These are phyloP conservation scores for Bruchidius siliquastri DNA, from an alignment of 2,888 invertebrate species.

Conservation along the genomic window DNA sequence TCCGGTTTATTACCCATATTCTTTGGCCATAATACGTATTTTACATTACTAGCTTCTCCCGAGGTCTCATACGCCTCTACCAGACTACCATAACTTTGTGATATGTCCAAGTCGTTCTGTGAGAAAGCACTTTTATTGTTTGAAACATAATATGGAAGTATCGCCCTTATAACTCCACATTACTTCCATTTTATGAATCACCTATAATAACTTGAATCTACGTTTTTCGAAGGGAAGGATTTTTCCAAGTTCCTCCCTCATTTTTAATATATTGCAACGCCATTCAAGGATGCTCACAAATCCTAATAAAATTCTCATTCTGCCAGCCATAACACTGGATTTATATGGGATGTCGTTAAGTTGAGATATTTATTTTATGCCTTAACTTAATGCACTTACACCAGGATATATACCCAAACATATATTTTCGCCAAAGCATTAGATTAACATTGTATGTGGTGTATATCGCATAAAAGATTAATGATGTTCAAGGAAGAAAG, in stretches of 20 bases:
- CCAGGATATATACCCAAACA: background rate
- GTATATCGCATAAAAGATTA: background rate
- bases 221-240: background rate
- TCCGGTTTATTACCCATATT: no score
- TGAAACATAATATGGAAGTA: no score
- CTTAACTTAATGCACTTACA: background rate
- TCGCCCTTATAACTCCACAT: no score
- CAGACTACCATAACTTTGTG: no score
- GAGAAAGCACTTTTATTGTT: no score
- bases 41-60: no score
- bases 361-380: conserved; percentile 3
- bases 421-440: background rate
- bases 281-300: background rate
- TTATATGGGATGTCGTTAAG: conserved; percentile 3
- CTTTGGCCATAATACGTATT: no score
- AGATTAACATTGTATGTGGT: background rate
- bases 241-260: background rate
- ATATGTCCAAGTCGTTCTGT: no score
- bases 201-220: no score
- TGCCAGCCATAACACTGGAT: background rate
- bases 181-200: no score
- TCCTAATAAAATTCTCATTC: conserved; percentile 1
- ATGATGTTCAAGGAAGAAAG: background rate
- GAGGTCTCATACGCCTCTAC: no score
- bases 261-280: background rate